Evolutionary conservation across 2,797 vertebrate species (phyloP).

Genomic region (Pseudochirops corinnae): DNA sequence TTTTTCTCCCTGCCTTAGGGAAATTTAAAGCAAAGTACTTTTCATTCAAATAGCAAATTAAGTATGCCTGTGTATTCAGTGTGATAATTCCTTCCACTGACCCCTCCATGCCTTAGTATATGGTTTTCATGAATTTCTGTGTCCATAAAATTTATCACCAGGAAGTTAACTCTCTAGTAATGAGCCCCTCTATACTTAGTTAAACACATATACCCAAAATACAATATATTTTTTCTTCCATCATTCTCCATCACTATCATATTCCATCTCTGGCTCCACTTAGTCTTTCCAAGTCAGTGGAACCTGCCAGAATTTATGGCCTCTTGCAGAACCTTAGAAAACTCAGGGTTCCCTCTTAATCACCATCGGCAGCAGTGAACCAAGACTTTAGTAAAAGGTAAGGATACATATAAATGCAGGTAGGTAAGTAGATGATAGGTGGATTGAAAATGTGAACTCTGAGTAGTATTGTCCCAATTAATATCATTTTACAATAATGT

Average conservation of each 20-base stretch:
- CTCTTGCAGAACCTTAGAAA: not conserved
- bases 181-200: not conserved
- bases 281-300: not conserved
- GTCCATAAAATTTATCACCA: not conserved
- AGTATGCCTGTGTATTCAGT: not conserved
- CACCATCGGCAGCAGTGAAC: not conserved
- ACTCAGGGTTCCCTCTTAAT: not conserved
- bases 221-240: not conserved
- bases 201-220: not conserved
- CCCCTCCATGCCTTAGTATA: not conserved
- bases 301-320: not conserved
- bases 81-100: not conserved
- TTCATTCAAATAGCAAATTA: not conserved
- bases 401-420: not conserved
- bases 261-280: not conserved
- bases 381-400: not conserved
- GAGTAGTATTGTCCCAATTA: not conserved
- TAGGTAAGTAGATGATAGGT: not conserved
- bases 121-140: not conserved
- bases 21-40: not conserved
- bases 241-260: not conserved
- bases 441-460: not conserved
- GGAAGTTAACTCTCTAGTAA: not conserved
- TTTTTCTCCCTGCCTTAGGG: constrained; percentile 24
- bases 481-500: not conserved